These are phyloP conservation scores for Parnassius apollo DNA, from an alignment of 2,888 invertebrate genomes.

Conservation along the genomic window DNA sequence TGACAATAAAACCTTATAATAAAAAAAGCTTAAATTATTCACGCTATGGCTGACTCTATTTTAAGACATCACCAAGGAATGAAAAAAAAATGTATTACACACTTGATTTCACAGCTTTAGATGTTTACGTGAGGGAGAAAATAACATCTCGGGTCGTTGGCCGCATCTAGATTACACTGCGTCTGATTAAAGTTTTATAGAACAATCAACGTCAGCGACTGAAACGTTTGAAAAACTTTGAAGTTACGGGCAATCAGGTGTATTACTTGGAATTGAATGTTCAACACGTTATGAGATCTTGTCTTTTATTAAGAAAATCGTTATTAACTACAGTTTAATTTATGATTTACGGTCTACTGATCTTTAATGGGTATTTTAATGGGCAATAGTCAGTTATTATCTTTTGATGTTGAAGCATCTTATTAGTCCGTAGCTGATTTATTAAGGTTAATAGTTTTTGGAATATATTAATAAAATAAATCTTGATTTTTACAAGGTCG, in stretches of 20 bases:
- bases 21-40: not conserved
- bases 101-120: constrained; percentile 5
- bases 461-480: too few relatives aligned
- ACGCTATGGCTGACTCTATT: not conserved
- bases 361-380: too few relatives aligned
- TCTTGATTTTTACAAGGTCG: too few relatives aligned
- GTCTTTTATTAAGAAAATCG: too few relatives aligned
- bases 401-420: too few relatives aligned
- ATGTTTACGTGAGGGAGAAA: constrained; percentile 9
- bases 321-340: too few relatives aligned
- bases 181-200: constrained; percentile 1
- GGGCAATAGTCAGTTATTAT: too few relatives aligned
- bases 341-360: too few relatives aligned
- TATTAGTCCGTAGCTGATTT: too few relatives aligned
- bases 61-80: not conserved
- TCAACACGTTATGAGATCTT: too few relatives aligned
- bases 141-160: constrained; percentile 9
- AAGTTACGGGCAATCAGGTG: not conserved
- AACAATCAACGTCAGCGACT: constrained; percentile 3
- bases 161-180: not conserved
- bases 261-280: not conserved
- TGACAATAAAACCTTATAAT: too few relatives aligned
- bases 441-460: too few relatives aligned
- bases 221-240: not conserved
- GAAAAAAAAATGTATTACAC: constrained; percentile 10